Evolutionary conservation across 2,888 invertebrate genomes (phyloP), one percentile per base, ranked within the genome.

Genomic region (Ypsolopha scabrella): DNA sequence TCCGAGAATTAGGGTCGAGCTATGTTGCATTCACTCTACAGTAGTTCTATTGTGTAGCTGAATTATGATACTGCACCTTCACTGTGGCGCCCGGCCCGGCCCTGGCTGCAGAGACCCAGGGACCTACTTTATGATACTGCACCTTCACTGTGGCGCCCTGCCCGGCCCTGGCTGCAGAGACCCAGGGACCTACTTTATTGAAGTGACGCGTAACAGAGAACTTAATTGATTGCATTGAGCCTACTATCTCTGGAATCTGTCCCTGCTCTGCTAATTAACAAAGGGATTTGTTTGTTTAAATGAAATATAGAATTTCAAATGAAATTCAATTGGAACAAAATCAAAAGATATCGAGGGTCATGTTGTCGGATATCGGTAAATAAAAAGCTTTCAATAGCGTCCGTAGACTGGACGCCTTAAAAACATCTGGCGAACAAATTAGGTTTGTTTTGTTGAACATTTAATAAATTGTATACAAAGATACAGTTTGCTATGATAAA

Each of bases 1-100:
- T 65, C 62, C 57, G 55, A 62, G 64, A 65, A 67, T 60, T 59
- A 57, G 58, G 59, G 57, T 53, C 50, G 53, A 54, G 13, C 54
- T 51, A 52, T 44, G 11, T 41, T 39, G 41, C 41, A 46, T 34
- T 24, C 24, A 54, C 41, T 47, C 46, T 48, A 50, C 51, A 52
- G 48, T 38, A 52, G 53, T 52, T 37, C 54, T 41, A 55, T 58
- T 58, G 57, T 57, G 54, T 48, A 50, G 46, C 44, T 39, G 43
- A 43, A 57, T 54, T 54, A 54, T 49, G 54, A 54, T 53, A 52
- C 56, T 10, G 10, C 33, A 41, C 41, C 41, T 49, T 49, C 24
- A 41, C 41, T 11, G 35, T 43, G 7, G 49, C 49, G 11, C 41
- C 49, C 39, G 39, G 11, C 7, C n/a, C 9, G 13, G n/a, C n/a